phyloP scores from a whole-genome alignment of 2,113 vertebrate species.

The Boleophthalmus pectinirostris region DNA sequence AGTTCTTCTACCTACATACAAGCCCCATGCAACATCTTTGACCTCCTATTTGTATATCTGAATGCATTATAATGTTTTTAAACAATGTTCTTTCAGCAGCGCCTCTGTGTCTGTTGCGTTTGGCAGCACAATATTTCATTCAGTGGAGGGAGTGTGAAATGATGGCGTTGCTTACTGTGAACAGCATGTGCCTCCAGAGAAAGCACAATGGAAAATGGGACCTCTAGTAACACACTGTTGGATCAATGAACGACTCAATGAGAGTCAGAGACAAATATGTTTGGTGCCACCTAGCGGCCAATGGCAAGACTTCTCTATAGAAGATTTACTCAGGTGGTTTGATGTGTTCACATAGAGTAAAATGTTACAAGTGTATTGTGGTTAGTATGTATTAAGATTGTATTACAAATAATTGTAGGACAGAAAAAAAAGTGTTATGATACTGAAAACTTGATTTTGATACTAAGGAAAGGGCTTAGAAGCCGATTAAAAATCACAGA shows the following conservation, averaged over 20 bases:
- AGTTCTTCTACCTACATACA: background rate
- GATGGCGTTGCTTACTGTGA: background rate
- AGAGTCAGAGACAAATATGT: conserved; percentile 1
- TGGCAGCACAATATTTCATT: background rate
- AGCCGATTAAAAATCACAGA: too few species aligned
- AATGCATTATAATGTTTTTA: background rate
- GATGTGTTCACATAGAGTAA: too few species aligned
- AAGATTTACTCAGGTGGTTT: too few species aligned
- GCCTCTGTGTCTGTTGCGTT: background rate
- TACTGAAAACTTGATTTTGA: too few species aligned
- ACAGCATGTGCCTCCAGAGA: conserved; percentile 27
- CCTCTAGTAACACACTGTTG: conserved; percentile 41
- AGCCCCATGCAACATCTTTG: background rate
- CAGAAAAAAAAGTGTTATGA: too few species aligned
- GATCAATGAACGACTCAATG: conserved; percentile 39
- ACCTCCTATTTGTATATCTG: background rate
- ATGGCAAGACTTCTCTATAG: background rate
- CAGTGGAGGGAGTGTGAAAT: background rate
- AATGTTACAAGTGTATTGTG: too few species aligned
- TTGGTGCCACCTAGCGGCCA: conserved; percentile 53
- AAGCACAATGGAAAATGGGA: conserved; percentile 37
- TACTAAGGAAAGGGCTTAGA: too few species aligned
- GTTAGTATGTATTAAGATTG: too few species aligned
- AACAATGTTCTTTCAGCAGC: background rate
- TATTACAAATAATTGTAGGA: too few species aligned